Evolutionary conservation across 2,888 invertebrate species (phyloP), one percentile per base, ranked within the genome.

Genomic region (Cosmia pyralina): DNA sequence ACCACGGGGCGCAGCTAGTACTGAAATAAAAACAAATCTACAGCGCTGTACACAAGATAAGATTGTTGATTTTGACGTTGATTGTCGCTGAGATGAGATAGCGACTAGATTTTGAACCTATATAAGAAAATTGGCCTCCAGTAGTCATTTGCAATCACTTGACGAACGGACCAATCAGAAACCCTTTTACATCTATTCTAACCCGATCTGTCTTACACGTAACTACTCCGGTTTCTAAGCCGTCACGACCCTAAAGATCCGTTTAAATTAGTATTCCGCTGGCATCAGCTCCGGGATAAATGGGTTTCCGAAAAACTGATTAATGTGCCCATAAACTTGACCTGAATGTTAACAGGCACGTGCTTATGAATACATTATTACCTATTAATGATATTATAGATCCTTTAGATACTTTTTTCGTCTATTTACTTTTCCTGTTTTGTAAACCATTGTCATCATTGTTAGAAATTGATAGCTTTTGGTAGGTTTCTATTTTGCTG

Each of bases 301-400:
- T 84, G 72, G 72, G 76, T 85, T 85, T 72, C 64, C 69, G 75
- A 83, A 85, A 79, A 80, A 79, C 84, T 81, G 79, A 79, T 85
- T 79, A 84, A 79, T 79, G 64, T 67, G 17, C 34, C 80, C 81
- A 52, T 82, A 41, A 64, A 70, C 77, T 68, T 72, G 77, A n/a
- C 44, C 74, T 34, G 77, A 84, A 84, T 82, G 57, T 53, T 53
- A 73, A 81, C 28, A 38, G 48, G 28, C 7, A 22, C 44, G 62
- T 55, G 62, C 55, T 15, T 15, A n/a, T 62, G 65, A 65, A 81
- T 81, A 77, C n/a, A 53, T 63, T 72, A 19, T 19, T 48, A n/a
- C n/a, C n/a, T n/a, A 46, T 28, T 19, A 65, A 71, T 53, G 13
- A 46, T 19, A 66, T 4, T 50, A 46, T 52, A n/a, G 5, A 4